Base-by-base conservation (phyloP, 2,797 vertebrate species). In the Amphiprion clarkii region DNA sequence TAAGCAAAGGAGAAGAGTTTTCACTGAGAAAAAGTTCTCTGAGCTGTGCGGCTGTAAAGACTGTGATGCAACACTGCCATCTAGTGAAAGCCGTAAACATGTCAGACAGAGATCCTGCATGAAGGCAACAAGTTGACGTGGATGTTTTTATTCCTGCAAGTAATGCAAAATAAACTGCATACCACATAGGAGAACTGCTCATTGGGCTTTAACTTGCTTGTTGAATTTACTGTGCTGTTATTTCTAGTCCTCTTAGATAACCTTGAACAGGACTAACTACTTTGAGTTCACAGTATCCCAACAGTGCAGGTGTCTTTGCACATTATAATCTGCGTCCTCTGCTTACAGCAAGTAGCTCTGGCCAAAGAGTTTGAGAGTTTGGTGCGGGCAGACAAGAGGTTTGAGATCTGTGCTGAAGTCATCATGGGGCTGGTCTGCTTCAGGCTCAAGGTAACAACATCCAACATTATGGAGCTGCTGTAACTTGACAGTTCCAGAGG, bases 341-440 rank as follows among this genome's bases (percentile, higher is more conserved):
- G 17, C 76, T 67, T 79, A 62, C 87, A 99, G 98, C 97, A 99
- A 0, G 91, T 99, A 61, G 83, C 23, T 13, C 89, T 99, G 83
- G 95, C 98, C 0, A 97, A 95, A 54, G 95, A 97, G 8, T 98
- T 99, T 88, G 96, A 99, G 88, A 83, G 89, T 23, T 83, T 97
- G 40, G 95, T 99, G 25, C 91, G 81, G 77, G 94, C 93, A 49
- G 98, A 99, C 79, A 91, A 95, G 49, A 95, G 96, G 71, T 99
- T 99, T 89, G 98, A 99, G 91, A 94, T 99, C 89, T 96, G 96
- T 62, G 95, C 95, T 0, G 94, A 97, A 25, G 98, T 99, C 65
- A 78, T 96, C 51, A 55, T 99, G 91, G 98, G 98, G 53, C 94
- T 99, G 19, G 97, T 99, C 74, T 99, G 98, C 84, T 99, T 99